Conservation (phyloP, 2,797 vertebrate genomes). For the Passerculus sandwichensis region DNA sequence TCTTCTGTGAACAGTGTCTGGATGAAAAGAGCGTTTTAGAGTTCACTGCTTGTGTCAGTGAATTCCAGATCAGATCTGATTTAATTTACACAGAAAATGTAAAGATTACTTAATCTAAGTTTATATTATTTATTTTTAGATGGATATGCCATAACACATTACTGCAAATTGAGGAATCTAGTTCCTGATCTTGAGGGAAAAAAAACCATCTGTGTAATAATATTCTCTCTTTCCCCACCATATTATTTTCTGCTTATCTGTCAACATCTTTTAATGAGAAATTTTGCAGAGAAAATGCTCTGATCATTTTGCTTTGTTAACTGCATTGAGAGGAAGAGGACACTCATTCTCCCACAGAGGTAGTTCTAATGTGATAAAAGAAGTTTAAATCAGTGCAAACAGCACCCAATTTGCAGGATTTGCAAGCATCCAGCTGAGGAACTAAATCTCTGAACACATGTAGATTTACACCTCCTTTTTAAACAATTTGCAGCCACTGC, state of each 20-base stretch:
- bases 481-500: background rate
- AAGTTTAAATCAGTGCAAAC: background rate
- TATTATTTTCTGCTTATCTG: background rate
- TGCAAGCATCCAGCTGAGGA: background rate
- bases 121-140: constrained; percentile 23
- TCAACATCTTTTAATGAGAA: background rate
- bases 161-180: background rate
- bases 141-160: background rate
- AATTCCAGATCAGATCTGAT: constrained; percentile 25
- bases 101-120: background rate
- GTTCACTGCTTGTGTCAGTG: constrained; percentile 21
- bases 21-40: constrained; percentile 28
- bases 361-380: background rate
- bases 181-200: background rate
- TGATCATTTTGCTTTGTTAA: background rate
- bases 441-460: background rate
- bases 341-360: background rate
- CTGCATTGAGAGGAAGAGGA: background rate
- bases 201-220: background rate
- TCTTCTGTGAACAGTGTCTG: background rate
- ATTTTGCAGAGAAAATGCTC: background rate
- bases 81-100: constrained; percentile 17
- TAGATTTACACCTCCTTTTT: background rate
- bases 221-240: background rate
- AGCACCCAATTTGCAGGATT: constrained; percentile 4